Evolutionary conservation across 2,113 vertebrate species (phyloP).

Genomic region (Lynx canadensis): DNA sequence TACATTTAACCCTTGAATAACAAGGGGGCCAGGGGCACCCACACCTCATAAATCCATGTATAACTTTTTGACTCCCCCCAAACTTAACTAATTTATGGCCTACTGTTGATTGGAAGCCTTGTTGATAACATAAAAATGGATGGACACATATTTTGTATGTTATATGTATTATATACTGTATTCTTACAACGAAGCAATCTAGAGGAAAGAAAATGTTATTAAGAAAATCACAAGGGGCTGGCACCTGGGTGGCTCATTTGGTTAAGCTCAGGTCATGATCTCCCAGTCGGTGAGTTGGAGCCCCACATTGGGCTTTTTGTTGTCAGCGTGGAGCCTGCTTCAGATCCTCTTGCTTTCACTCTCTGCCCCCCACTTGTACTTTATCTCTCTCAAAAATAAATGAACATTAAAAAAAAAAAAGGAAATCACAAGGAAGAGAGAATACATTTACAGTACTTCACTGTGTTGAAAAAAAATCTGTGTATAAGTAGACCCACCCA

Average conservation of each 20-base stretch:
- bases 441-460: too few species aligned
- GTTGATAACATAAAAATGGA: not conserved
- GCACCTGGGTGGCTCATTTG: too few species aligned
- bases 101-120: not conserved
- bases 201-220: not conserved
- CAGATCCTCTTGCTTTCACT: too few species aligned
- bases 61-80: not conserved
- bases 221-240: not conserved
- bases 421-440: too few species aligned
- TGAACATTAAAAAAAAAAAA: too few species aligned
- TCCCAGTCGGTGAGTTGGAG: too few species aligned
- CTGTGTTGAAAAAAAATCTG: not conserved
- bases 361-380: too few species aligned
- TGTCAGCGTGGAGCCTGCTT: too few species aligned
- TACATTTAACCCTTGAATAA: not conserved
- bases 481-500: not conserved
- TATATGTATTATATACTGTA: not conserved
- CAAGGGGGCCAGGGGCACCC: not conserved
- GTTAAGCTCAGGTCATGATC: too few species aligned
- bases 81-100: not conserved
- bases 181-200: not conserved
- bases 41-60: not conserved
- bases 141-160: not conserved
- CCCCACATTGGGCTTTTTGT: too few species aligned
- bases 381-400: too few species aligned